Evolutionary conservation across 1,140 invertebrate species (phyloP), one percentile per base, ranked within the genome.

Genomic region (Homalodisca vitripennis): DNA sequence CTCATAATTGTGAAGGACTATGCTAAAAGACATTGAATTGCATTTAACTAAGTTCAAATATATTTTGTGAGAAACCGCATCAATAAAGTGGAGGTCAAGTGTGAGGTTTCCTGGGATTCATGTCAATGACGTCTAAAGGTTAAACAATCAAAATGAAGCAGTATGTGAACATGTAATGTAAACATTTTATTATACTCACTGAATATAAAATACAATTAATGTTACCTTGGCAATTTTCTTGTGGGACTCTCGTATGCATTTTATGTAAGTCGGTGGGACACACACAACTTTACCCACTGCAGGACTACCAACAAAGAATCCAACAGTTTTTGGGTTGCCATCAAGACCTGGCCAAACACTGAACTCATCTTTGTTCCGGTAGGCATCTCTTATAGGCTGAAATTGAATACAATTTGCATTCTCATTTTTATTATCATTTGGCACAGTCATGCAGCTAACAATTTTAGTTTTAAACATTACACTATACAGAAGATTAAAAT

Each of bases 331-430:
- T 6, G 76, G 75, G 73, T 82, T 77, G 14, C 80, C 80, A 76
- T 82, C 79, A 1, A 79, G 67, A n/a, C 81, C 81, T 34, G 46
- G 68, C 57, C 77, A 74, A 32, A 83, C 74, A 66, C 75, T 80
- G 73, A 81, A 83, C 68, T 83, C 81, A 74, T 83, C 81, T 68
- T 83, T 83, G 73, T 83, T 83, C 27, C 82, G 73, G 53, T 84
- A 84, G 0, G 60, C 30, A 34, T 79, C 72, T 34, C 75, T 74
- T 6, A 79, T 70, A 29, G 82, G 82, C 80, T 81, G 64, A n/a
- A 75, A 73, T 47, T 66, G 47, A 66, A 31, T 30, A 12, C n/a
- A n/a, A n/a, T n/a, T 27, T n/a, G 34, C 6, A 41, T 41, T 41
- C 34, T 10, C 34, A 41, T 41, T 46, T 29, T 24, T 30, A 2